A percentile compares a stretch with the other conserved stretches of the same genome.
phyloP scores from a whole-genome alignment of 2,888 invertebrate species.

The Pheosia gnoma region DNA sequence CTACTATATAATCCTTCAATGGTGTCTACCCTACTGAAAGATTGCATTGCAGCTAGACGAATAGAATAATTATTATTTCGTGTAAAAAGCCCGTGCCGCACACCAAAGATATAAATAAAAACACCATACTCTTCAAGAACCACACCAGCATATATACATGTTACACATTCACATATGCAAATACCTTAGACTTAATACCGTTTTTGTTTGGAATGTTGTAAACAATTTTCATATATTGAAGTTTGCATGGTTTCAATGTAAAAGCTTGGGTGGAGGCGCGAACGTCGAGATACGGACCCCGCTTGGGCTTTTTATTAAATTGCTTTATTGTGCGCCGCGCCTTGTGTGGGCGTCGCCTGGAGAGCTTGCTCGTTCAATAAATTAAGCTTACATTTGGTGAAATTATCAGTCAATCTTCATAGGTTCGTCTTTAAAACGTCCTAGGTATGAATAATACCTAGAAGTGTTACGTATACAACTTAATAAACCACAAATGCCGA shows the following conservation, averaged over 20 bases:
- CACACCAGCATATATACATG: no score
- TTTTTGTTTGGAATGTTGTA: slow-evolving; percentile 38
- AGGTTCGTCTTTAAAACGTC: background rate
- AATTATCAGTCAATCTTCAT: background rate
- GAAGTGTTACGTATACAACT: no score
- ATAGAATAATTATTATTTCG: no score
- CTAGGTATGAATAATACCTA: no score
- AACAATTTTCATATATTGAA: slow-evolving; percentile 52
- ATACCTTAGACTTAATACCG: slow-evolving; percentile 28
- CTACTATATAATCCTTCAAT: background rate
- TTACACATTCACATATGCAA: no score
- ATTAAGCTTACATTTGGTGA: slow-evolving; percentile 1
- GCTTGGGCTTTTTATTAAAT: slow-evolving; percentile 64
- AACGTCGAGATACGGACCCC: slow-evolving; percentile 33
- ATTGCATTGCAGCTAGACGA: background rate
- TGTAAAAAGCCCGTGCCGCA: no score
- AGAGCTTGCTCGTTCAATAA: background rate
- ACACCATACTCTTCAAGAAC: no score
- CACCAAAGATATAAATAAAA: no score
- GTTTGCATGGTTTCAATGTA: slow-evolving; percentile 45
- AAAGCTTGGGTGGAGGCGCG: slow-evolving; percentile 38
- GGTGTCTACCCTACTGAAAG: slow-evolving; percentile 8
- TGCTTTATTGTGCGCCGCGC: slow-evolving; percentile 42
- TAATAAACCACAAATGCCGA: no score
- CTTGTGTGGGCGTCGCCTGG: background rate